These are phyloP conservation scores for Emydoidea blandingii DNA, from an alignment of 2,797 vertebrate genomes.

Conservation along the genomic window DNA sequence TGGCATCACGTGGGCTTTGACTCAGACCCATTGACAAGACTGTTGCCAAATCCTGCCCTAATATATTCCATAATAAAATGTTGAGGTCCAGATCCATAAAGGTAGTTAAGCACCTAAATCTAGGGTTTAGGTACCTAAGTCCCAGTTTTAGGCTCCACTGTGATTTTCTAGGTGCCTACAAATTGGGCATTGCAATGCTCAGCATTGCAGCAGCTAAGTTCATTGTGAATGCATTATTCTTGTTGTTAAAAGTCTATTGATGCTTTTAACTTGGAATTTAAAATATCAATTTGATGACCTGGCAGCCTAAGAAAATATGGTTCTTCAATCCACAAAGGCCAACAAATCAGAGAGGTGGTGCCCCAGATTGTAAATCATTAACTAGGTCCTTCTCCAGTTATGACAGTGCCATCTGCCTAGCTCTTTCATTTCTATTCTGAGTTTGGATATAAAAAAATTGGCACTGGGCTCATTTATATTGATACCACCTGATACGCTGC, in stretches of 20 bases:
- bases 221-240: neutral
- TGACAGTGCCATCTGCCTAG: neutral
- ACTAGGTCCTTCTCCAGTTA: no score
- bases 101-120: neutral
- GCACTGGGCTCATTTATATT: neutral
- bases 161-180: neutral
- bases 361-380: neutral
- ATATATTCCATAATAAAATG: neutral
- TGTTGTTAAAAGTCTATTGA: neutral
- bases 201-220: neutral
- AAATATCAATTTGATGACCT: neutral
- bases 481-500: neutral
- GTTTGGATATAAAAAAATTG: neutral
- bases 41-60: conserved; percentile 24
- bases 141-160: neutral
- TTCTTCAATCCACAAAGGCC: neutral
- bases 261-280: conserved; percentile 40
- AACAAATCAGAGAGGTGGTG: neutral
- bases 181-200: neutral
- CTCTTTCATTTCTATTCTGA: neutral
- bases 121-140: neutral
- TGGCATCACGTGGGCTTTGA: neutral
- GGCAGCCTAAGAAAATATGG: neutral
- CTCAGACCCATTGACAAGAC: neutral
- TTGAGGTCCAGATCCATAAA: neutral